Base-by-base conservation (phyloP, 2,113 vertebrate species). In the Meriones unguiculatus region DNA sequence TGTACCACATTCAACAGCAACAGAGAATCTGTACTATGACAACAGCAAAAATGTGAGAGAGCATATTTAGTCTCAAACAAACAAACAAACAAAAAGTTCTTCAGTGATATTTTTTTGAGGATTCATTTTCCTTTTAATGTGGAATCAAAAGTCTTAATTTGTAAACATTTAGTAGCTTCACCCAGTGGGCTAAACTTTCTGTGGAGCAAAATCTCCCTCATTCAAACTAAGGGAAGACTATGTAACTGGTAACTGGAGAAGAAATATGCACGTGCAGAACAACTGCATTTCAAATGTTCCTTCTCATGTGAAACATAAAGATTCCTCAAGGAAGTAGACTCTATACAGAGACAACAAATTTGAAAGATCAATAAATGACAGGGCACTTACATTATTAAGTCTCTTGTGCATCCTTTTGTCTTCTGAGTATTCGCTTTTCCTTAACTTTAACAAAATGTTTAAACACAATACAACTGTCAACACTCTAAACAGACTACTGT, bases 301-400 rank as follows among this genome's bases (percentile, higher is more conserved):
- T 92, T 89, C 65, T 96, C 65, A 91, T 73, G 81, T 62, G 94
- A 96, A 92, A 87, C 15, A 30, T 46, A 88, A 95, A 94, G 46
- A 77, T 72, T 88, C 46, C 54, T 89, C 64, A 90, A 96, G 76
- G 32, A 96, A 87, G 64, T 77, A 85, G 54, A 20, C 50, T 90
- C 32, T 86, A 95, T 35, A 81, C 9, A 96, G 7, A 95, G 73
- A 81, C 77, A 87, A 84, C 52, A 87, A 77, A 75, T 75, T 75
- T 41, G 17, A n/a, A 64, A 77, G 35, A 52, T 75, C 13, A 89
- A 77, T 57, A 95, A 92, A 89, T 62, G 41, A 4, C 78, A 54
- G 67, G 9, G 82, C 46, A 59, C n/a, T 84, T 57, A 92, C 35
- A 18, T 22, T 81, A 93, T 84, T 62, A 95, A 3, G 8, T 70